A percentile compares a stretch with the other conserved stretches of the same genome.
These are phyloP conservation scores for Catalaphyllia jardinei DNA, from an alignment of 64 coral and sea anemone species.

Conservation along the genomic window DNA sequence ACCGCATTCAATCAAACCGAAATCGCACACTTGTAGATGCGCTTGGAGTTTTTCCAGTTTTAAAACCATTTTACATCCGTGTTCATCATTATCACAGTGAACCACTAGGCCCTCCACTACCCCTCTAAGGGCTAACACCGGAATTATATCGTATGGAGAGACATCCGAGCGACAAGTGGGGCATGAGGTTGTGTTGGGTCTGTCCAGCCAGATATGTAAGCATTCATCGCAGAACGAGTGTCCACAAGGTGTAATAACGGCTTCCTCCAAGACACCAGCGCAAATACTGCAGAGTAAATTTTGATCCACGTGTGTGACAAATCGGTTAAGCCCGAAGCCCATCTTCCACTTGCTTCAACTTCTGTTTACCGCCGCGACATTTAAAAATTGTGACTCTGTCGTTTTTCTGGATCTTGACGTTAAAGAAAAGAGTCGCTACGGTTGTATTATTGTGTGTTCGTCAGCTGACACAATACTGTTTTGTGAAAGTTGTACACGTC, in stretches of 20 bases:
- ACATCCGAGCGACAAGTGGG: conserved; percentile 72
- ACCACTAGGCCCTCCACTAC: conserved; percentile 75
- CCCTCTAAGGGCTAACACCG: conserved; percentile 80
- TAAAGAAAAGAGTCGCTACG: not conserved
- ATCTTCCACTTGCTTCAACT: conserved; percentile 37
- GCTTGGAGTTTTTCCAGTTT: conserved; percentile 74
- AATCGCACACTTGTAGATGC: conserved; percentile 81
- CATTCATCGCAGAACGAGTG: conserved; percentile 93
- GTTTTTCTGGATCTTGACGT: not conserved
- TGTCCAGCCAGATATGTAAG: conserved; percentile 79
- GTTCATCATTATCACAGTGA: conserved; percentile 81
- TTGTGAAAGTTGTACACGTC: conserved; percentile 42
- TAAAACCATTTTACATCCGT: conserved; percentile 94
- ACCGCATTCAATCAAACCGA: conserved; percentile 67
- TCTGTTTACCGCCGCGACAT: conserved; percentile 8
- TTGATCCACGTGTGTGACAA: conserved; percentile 83
- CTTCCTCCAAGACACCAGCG: conserved; percentile 84
- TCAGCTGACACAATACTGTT: conserved; percentile 46
- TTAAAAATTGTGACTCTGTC: not conserved
- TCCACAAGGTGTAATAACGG: conserved; percentile 92
- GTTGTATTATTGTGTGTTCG: conserved; percentile 38
- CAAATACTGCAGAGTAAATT: conserved; percentile 97
- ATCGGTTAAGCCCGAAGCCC: conserved; percentile 85
- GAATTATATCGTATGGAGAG: conserved; percentile 60
- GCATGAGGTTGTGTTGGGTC: conserved; percentile 70